Evolutionary conservation across 2,888 invertebrate species (phyloP).

Genomic region (Thalpophila matura): DNA sequence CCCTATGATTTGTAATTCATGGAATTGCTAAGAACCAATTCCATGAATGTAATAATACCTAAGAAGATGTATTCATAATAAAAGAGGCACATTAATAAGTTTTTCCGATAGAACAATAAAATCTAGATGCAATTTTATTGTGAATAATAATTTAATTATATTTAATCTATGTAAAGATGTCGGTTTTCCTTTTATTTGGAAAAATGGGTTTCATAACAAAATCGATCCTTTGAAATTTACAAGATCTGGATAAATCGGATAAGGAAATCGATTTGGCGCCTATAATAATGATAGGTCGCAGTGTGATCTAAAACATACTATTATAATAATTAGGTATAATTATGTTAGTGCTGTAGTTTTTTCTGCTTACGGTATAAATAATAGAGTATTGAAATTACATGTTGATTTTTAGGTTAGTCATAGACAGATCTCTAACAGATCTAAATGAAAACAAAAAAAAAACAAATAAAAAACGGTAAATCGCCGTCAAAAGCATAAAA

Average conservation of each 20-base stretch:
- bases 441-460: too few species aligned
- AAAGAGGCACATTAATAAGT: conserved; percentile 25
- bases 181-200: conserved; percentile 57
- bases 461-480: too few species aligned
- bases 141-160: conserved; percentile 33
- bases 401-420: too few species aligned
- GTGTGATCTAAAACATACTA: background rate
- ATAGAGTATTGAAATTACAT: too few species aligned
- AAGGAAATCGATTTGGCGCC: conserved; percentile 48
- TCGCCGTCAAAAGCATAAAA: too few species aligned
- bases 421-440: too few species aligned
- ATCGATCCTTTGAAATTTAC: conserved; percentile 45
- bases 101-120: conserved; percentile 34
- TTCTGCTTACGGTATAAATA: too few species aligned
- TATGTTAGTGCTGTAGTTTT: background rate
- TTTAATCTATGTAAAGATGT: conserved; percentile 41
- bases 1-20: background rate
- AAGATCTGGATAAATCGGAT: conserved; percentile 36
- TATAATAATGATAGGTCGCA: conserved; percentile 2
- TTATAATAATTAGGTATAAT: background rate
- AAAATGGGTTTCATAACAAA: conserved; percentile 35
- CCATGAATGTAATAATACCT: conserved; percentile 13
- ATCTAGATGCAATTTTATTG: conserved; percentile 12
- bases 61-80: conserved; percentile 23
- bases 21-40: too few species aligned